phyloP scores from a whole-genome alignment of 2,797 vertebrate species.

The Tinamus major region DNA sequence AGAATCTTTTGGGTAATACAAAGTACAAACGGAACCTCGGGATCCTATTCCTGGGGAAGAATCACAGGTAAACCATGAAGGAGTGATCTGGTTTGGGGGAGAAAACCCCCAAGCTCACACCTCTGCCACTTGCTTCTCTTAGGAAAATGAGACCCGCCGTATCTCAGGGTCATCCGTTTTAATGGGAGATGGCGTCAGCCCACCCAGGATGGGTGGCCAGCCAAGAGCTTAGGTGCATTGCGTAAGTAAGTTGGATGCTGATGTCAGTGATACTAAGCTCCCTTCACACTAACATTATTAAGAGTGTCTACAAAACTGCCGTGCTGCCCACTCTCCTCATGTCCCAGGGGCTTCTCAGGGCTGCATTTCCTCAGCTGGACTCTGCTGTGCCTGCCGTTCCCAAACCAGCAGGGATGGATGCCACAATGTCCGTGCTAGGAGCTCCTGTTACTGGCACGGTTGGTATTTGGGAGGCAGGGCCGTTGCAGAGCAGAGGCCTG shows the following conservation, averaged over 20 bases:
- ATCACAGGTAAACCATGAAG: not conserved
- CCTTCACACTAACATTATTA: not conserved
- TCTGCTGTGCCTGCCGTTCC: rapidly evolving
- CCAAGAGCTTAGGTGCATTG: not conserved
- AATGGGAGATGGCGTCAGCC: rapidly evolving
- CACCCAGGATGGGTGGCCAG: not conserved
- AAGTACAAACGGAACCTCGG: not conserved
- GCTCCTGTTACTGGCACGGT: not conserved
- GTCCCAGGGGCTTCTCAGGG: not conserved
- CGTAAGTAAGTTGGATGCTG: not conserved
- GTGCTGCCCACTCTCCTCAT: not conserved
- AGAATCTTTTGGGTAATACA: not conserved
- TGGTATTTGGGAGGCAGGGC: not conserved
- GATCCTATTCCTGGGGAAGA: not conserved
- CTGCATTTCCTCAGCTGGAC: not conserved
- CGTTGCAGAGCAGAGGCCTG: not conserved
- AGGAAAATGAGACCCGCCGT: not conserved
- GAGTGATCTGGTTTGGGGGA: not conserved
- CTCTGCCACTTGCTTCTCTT: not conserved
- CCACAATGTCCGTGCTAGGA: rapidly evolving
- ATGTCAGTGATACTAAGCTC: not conserved
- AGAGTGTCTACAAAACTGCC: not conserved
- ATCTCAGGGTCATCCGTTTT: not conserved
- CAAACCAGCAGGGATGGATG: rapidly evolving
- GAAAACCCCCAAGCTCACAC: not conserved